These are phyloP conservation scores for Littorina saxatilis DNA, from an alignment of 1,140 invertebrate species.

Conservation along the genomic window DNA sequence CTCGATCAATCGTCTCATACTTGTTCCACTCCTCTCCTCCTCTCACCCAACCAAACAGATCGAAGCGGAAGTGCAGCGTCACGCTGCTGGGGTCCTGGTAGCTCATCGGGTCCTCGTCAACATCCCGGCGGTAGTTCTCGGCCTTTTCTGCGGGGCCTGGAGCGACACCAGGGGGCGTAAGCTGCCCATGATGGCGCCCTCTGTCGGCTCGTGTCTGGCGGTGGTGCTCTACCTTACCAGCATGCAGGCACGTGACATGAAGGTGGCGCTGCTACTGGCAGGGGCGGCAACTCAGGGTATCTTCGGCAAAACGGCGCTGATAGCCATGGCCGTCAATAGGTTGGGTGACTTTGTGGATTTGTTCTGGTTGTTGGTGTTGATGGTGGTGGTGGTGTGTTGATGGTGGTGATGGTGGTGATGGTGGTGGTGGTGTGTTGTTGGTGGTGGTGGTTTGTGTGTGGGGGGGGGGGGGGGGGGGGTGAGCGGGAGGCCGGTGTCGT, in stretches of 20 bases:
- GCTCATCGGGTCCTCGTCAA: constrained; percentile 72
- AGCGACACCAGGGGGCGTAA: constrained; percentile 73
- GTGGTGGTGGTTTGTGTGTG: not conserved
- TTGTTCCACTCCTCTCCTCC: not conserved
- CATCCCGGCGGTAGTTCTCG: constrained; percentile 70
- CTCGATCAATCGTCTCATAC: no score
- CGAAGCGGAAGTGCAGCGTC: constrained; percentile 65
- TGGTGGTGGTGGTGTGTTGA: not conserved
- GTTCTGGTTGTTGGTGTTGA: not conserved
- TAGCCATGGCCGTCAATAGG: constrained; percentile 74
- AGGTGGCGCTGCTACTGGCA: constrained; percentile 63
- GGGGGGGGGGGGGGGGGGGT: no score
- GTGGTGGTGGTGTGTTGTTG: not conserved
- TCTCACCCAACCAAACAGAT: constrained; percentile 13
- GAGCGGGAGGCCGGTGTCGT: not conserved
- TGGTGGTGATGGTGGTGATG: not conserved
- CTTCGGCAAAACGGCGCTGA: constrained; percentile 72
- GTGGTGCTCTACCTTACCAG: constrained; percentile 70
- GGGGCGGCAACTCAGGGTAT: constrained; percentile 68
- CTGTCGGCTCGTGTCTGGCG: constrained; percentile 68
- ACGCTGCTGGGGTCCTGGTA: constrained; percentile 66
- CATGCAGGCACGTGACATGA: constrained; percentile 38
- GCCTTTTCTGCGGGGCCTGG: constrained; percentile 74
- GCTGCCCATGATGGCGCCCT: constrained; percentile 73
- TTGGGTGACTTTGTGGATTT: not conserved